Evolutionary conservation across 2,113 vertebrate genomes (phyloP).

Genomic region (Mormoops blainvillei): DNA sequence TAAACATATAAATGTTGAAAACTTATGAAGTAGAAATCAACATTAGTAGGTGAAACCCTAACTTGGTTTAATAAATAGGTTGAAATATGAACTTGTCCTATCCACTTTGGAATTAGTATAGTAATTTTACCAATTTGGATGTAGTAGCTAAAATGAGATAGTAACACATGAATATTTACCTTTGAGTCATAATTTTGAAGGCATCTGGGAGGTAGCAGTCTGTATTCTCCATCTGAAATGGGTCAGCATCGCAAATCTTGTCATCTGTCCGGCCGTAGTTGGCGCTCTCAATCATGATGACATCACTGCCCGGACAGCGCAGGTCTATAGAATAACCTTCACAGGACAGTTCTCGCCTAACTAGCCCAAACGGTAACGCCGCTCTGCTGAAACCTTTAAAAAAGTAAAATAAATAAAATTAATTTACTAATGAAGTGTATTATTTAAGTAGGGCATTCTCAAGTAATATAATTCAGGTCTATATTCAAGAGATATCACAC

Average conservation of each 20-base stretch:
- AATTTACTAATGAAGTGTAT: background rate
- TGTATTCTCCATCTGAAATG: conserved; percentile 99
- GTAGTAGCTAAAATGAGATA: background rate
- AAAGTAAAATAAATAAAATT: background rate
- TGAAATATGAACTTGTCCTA: background rate
- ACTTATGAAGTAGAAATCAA: background rate
- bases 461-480: background rate
- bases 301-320: conserved; percentile 97
- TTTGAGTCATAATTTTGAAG: conserved; percentile 99
- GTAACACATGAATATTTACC: conserved; percentile 79
- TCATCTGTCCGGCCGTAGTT: conserved; percentile 99
- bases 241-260: conserved; percentile 99
- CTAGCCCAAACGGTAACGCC: conserved; percentile 95
- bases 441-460: conserved; percentile 54
- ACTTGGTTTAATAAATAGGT: background rate
- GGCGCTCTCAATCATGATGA: conserved; percentile 98
- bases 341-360: conserved; percentile 96
- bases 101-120: background rate
- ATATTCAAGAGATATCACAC: background rate
- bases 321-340: conserved; percentile 99
- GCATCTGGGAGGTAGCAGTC: conserved; percentile 99
- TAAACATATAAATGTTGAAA: background rate
- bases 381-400: conserved; percentile 93
- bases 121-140: background rate
- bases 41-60: background rate